phyloP scores from a whole-genome alignment of 2,888 invertebrate genomes.

The Phengaris arion region DNA sequence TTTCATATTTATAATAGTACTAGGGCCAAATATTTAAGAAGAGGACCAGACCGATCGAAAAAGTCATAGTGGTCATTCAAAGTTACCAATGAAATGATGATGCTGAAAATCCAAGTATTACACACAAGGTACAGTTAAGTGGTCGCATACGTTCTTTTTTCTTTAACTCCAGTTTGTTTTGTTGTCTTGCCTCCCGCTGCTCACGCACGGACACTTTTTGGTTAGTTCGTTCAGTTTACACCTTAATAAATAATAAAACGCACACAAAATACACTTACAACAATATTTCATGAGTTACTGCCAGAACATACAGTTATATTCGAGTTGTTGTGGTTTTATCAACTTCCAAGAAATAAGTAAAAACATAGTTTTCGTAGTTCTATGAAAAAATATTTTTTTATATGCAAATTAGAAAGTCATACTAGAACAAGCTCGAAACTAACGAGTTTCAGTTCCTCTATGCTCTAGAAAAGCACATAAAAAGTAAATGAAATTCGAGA shows the following conservation, averaged over 20 bases:
- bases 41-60: too few relatives aligned
- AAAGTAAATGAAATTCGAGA: constrained; percentile 19
- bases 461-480: constrained; percentile 18
- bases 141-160: constrained; percentile 65
- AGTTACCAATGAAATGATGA: not conserved
- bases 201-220: constrained; percentile 76
- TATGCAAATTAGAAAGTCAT: constrained; percentile 12
- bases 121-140: constrained; percentile 46
- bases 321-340: not conserved
- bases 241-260: constrained; percentile 75
- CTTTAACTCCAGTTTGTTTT: constrained; percentile 62
- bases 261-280: constrained; percentile 44
- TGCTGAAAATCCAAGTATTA: constrained; percentile 21
- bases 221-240: constrained; percentile 77
- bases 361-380: constrained; percentile 8
- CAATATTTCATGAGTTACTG: constrained; percentile 13
- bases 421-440: not conserved
- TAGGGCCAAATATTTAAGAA: too few relatives aligned
- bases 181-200: constrained; percentile 72
- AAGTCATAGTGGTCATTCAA: too few relatives aligned
- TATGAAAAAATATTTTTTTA: not conserved
- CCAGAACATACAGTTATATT: not conserved
- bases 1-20: too few relatives aligned
- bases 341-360: not conserved
- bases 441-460: constrained; percentile 16